Conservation (phyloP, 2,888 invertebrate species). For the Clepsis dumicolana region DNA sequence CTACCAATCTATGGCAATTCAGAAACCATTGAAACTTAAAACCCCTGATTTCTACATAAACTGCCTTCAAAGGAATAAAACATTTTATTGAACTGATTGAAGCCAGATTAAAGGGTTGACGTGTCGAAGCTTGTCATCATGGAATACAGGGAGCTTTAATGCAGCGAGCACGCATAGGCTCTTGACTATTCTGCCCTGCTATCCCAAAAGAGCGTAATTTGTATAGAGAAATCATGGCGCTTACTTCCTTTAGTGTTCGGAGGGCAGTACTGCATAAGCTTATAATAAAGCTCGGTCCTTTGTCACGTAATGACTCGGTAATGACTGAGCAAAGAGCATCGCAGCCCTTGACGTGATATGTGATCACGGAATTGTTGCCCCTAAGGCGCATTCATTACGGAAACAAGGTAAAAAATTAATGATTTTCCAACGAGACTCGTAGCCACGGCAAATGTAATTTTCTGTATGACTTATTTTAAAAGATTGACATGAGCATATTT, state of each 20-base stretch:
- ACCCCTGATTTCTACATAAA: neutral
- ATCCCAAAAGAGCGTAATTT: neutral
- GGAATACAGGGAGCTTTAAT: conserved; percentile 50
- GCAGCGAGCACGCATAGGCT: conserved; percentile 46
- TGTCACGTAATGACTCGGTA: conserved; percentile 55
- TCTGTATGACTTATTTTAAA: conserved; percentile 59
- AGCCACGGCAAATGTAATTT: conserved; percentile 55
- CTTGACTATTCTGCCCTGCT: neutral
- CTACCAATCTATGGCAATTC: neutral
- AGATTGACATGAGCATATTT: neutral
- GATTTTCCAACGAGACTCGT: conserved; percentile 53
- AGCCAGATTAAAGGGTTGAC: conserved; percentile 25
- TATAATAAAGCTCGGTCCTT: conserved; percentile 27
- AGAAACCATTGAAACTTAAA: neutral
- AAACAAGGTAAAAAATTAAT: conserved; percentile 58
- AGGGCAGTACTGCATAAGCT: conserved; percentile 26
- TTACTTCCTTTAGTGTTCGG: neutral
- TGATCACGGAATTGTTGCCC: conserved; percentile 55
- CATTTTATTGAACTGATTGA: conserved; percentile 22
- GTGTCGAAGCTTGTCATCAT: conserved; percentile 39
- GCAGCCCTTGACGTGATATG: conserved; percentile 48
- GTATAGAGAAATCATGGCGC: neutral
- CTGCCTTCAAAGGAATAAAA: conserved; percentile 18
- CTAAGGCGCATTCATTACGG: conserved; percentile 62
- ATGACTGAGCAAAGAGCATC: conserved; percentile 60